Base-by-base conservation (phyloP, 2,797 vertebrate genomes). In the Takifugu rubripes region DNA sequence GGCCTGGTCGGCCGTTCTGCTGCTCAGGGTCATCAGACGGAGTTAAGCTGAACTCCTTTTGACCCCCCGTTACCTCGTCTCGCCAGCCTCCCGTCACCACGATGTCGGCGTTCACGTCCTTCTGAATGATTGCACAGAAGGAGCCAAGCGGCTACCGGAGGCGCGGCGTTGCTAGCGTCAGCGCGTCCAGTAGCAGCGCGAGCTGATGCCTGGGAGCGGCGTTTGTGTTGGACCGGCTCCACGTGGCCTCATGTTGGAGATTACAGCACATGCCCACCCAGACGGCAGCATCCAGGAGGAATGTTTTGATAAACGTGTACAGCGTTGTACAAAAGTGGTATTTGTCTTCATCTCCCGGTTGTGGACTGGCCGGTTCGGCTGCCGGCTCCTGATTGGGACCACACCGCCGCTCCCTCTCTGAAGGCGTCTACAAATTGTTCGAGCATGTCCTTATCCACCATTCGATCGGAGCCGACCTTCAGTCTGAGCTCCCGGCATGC, bases 231-330 rank as follows among this genome's bases (percentile, higher is more conserved):
- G 88, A 80, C 40, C 2, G 1, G 12, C 55, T 86, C 89, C 90
- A 91, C 79, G 77, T 85, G 84, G 67, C 83, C 86, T 87, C 88
- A 87, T 86, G 86, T 80, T 81, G 45, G 76, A 84, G 86, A 88
- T 89, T 85, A 86, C 47, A 57, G 68, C 66, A 67, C 70, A 73
- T 85, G 64, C 16, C 87, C 87, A 88, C 89, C 90, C 88, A 90
- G 77, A 84, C 68, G 82, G 86, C 74, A 53, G 56, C 24, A 82
- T 83, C 77, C 81, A 75, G 54, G 25, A 86, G 81, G 81, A 89
- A 84, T 89, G 79, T 91, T 84, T 86, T 81, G 84, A 88, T 89
- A 85, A 83, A 86, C 87, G 75, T 83, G 66, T 77, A 59, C 66
- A 61, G 66, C 68, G 42, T 62, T 69, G 67, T 68, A 74, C 68